Conservation (phyloP, 2,113 vertebrate genomes). For the Sander vitreus region DNA sequence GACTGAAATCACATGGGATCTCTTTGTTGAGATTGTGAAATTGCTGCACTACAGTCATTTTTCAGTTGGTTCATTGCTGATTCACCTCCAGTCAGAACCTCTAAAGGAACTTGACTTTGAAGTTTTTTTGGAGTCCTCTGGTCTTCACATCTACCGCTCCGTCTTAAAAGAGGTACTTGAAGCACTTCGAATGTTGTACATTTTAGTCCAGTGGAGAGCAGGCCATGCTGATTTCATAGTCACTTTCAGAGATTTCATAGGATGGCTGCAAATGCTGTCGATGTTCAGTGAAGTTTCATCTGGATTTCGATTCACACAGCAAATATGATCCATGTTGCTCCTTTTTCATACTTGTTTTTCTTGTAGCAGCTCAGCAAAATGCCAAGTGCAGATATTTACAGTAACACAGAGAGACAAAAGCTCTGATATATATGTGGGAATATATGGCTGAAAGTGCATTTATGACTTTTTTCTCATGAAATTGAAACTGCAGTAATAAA, state of each 20-base stretch:
- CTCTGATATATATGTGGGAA: neutral
- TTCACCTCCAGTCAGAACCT: neutral
- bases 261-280: neutral
- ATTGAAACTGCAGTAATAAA: neutral
- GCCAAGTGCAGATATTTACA: neutral
- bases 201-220: neutral
- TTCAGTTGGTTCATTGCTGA: neutral
- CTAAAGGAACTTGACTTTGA: neutral
- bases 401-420: neutral
- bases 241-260: neutral
- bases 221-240: neutral
- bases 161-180: conserved; percentile 1
- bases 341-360: neutral
- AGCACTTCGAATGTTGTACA: neutral
- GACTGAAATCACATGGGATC: neutral
- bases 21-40: neutral
- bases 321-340: neutral
- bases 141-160: neutral
- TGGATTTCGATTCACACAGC: neutral
- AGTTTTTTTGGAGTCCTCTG: neutral
- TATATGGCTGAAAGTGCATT: neutral
- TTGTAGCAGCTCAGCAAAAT: neutral
- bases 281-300: neutral
- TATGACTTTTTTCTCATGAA: neutral
- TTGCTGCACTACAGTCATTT: neutral